Evolutionary conservation across 2,797 vertebrate genomes (phyloP), one percentile per base, ranked within the genome.

Genomic region (Fringilla coelebs): DNA sequence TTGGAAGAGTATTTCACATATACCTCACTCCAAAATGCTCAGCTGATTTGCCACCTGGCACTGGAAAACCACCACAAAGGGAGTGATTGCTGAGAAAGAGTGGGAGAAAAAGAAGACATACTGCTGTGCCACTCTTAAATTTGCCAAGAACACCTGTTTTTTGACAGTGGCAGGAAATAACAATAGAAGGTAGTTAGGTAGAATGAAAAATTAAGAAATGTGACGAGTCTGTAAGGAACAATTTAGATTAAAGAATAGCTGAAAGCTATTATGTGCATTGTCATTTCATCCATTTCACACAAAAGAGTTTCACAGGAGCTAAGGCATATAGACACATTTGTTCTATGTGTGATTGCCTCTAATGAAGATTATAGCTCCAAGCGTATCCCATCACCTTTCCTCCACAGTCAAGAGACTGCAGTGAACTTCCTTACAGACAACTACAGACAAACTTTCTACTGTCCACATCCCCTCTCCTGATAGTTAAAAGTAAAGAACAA

Each of bases 31-130:
- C 55, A 48, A 76, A 83, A 80, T n/a, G 17, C 26, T 96, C 63
- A 51, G 40, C 51, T 94, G 74, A 73, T 90, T 94, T 95, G 81
- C 57, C 57, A 91, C 87, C 85, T 95, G 80, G 58, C 45, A 65
- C 46, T 89, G 74, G 78, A 88, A 95, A 90, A 82, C 48, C 55
- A 82, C 74, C 48, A 82, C 0, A 0, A 26, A 77, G 68, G 89
- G 90, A 88, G 49, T 34, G 26, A 84, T 85, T 77, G 52, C 26
- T 0, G 20, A 61, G 41, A 70, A 81, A 38, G 66, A 58, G 52
- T 57, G 60, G 38, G 58, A 87, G 55, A 63, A 83, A 80, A 84
- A 80, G 41, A 67, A 91, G 71, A 57, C 41, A 41, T 25, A 54
- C 22, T 70, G 34, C 45, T 65, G 19, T 76, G n/a, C 46, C 65